These are phyloP conservation scores for Anaspis maculata DNA, from an alignment of 2,888 invertebrate genomes.

Conservation along the genomic window DNA sequence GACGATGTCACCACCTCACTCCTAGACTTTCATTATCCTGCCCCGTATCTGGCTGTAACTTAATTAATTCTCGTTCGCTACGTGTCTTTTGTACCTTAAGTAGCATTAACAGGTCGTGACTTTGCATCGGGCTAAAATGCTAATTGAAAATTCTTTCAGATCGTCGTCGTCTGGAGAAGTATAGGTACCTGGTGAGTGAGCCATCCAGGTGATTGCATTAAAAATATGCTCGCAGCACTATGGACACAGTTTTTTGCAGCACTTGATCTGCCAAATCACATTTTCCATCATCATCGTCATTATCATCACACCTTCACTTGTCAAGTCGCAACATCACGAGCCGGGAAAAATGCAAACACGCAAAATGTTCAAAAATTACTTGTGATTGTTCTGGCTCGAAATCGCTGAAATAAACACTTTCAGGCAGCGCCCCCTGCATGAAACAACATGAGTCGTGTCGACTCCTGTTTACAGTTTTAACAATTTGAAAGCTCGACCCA, in stretches of 20 bases:
- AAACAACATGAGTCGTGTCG: too few relatives aligned
- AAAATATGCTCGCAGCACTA: neutral
- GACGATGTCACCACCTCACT: conserved; percentile 17
- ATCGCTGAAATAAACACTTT: too few relatives aligned
- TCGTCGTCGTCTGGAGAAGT: neutral
- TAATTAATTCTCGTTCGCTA: conserved; percentile 31
- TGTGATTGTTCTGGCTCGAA: too few relatives aligned
- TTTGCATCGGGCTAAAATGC: conserved; percentile 22
- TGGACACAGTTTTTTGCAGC: too few relatives aligned
- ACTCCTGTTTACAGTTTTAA: too few relatives aligned
- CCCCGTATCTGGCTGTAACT: conserved; percentile 28
- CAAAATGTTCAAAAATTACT: too few relatives aligned
- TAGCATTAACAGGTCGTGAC: conserved; percentile 32
- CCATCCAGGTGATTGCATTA: neutral
- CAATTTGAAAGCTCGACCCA: too few relatives aligned
- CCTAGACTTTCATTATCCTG: conserved; percentile 26
- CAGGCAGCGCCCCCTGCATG: too few relatives aligned
- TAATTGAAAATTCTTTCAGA: conserved; percentile 17
- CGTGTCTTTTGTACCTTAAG: conserved; percentile 33
- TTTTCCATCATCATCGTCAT: neutral
- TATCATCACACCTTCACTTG: neutral
- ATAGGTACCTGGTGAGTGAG: too few relatives aligned
- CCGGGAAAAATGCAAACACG: too few relatives aligned
- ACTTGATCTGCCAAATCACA: too few relatives aligned
- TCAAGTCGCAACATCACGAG: too few relatives aligned